These are phyloP conservation scores for Lamprologus callipterus DNA, from an alignment of 2,113 vertebrate genomes.

Conservation along the genomic window DNA sequence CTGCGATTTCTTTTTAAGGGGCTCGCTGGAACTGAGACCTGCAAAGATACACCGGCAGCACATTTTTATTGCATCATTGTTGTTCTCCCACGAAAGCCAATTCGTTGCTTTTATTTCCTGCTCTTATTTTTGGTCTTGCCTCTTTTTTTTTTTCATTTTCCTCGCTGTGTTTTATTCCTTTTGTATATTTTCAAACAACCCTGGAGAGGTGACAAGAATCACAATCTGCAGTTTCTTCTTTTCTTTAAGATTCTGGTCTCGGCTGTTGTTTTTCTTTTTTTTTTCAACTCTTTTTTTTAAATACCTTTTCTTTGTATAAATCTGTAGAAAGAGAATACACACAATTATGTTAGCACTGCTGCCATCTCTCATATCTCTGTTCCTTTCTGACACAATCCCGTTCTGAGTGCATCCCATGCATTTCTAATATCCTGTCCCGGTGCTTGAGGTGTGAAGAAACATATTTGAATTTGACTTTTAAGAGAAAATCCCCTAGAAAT, in stretches of 20 bases:
- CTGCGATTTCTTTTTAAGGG: background rate
- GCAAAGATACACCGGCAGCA: background rate
- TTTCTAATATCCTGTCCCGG: slow-evolving; percentile 1
- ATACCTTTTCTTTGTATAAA: background rate
- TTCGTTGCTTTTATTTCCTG: background rate
- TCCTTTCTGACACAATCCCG: background rate
- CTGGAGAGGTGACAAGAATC: background rate
- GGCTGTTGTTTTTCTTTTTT: background rate
- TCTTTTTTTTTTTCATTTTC: background rate
- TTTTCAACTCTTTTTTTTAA: background rate
- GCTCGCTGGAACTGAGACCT: slow-evolving; percentile 24
- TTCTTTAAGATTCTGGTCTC: slow-evolving; percentile 11
- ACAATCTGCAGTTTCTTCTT: background rate
- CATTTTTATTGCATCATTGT: slow-evolving; percentile 10
- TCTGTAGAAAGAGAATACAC: background rate
- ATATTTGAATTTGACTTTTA: slow-evolving; percentile 19
- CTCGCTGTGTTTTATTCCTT: background rate
- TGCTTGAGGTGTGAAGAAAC: background rate
- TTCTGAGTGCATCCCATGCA: background rate
- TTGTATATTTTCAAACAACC: slow-evolving; percentile 13
- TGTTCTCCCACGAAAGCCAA: background rate
- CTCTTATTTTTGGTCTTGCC: background rate
- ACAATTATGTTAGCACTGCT: slow-evolving; percentile 15
- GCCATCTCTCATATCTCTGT: background rate
- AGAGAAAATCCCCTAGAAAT: slow-evolving; percentile 3